phyloP scores from a whole-genome alignment of 2,113 vertebrate species.

The Anhinga rufa region DNA sequence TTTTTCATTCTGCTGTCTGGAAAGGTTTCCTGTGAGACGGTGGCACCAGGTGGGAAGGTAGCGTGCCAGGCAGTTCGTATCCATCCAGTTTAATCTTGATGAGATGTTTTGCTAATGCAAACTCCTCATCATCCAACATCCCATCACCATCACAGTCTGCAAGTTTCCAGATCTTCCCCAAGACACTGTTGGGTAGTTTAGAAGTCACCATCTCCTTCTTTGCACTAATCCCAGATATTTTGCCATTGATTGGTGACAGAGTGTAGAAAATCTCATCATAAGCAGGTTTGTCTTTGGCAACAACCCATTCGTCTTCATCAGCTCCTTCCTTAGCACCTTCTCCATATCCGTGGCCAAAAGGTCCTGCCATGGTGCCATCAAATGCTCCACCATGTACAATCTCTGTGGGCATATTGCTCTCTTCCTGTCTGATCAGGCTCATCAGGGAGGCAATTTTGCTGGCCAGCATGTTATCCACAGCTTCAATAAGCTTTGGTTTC shows the following conservation, averaged over 20 bases:
- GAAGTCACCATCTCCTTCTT: slow-evolving; percentile 98
- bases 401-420: slow-evolving; percentile 80
- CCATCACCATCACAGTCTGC: slow-evolving; percentile 91
- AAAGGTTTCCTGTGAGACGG: slow-evolving; percentile 88
- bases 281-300: slow-evolving; percentile 89
- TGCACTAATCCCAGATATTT: slow-evolving; percentile 90
- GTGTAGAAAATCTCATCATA: slow-evolving; percentile 99
- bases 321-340: slow-evolving; percentile 92
- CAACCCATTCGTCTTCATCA: slow-evolving; percentile 92
- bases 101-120: slow-evolving; percentile 92
- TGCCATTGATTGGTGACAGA: slow-evolving; percentile 91
- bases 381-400: slow-evolving; percentile 93
- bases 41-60: slow-evolving; percentile 89
- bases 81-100: slow-evolving; percentile 96
- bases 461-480: slow-evolving; percentile 93
- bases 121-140: slow-evolving; percentile 97
- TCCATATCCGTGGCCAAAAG: slow-evolving; percentile 92
- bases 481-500: slow-evolving; percentile 92
- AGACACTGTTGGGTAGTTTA: slow-evolving; percentile 90
- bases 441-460: slow-evolving; percentile 88
- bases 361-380: slow-evolving; percentile 88
- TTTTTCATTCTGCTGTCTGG: slow-evolving; percentile 72
- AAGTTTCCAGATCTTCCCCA: slow-evolving; percentile 98
- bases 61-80: slow-evolving; percentile 85
- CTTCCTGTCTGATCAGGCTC: slow-evolving; percentile 90